Conservation (phyloP, 2,888 invertebrate species). For the Leptinotarsa haldemani region DNA sequence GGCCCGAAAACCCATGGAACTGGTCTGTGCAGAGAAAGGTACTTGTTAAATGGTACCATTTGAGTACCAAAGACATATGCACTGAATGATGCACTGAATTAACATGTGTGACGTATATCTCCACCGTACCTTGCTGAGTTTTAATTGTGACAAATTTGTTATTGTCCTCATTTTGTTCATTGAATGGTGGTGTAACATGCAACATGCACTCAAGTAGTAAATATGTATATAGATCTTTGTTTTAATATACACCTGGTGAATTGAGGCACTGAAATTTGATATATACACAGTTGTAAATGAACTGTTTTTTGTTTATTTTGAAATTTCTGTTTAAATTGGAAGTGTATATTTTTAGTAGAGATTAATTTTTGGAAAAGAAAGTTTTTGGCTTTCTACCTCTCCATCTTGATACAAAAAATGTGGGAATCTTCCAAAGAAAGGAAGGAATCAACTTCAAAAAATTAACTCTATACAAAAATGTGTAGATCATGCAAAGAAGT, state of each 20-base stretch:
- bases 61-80: conserved; percentile 57
- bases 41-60: conserved; percentile 58
- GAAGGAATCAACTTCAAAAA: too few relatives aligned
- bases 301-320: not conserved
- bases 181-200: conserved; percentile 33
- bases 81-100: conserved; percentile 62
- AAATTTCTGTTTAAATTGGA: too few relatives aligned
- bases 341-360: too few relatives aligned
- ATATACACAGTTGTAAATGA: not conserved
- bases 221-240: conserved; percentile 31
- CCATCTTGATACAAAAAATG: too few relatives aligned
- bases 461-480: too few relatives aligned
- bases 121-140: conserved; percentile 18
- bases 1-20: conserved; percentile 65
- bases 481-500: too few relatives aligned
- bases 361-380: too few relatives aligned
- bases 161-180: not conserved
- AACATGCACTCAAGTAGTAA: conserved; percentile 37
- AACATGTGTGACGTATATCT: conserved; percentile 43
- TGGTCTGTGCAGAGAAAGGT: conserved; percentile 70
- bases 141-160: conserved; percentile 19
- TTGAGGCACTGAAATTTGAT: conserved; percentile 6
- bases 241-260: conserved; percentile 4
- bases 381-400: too few relatives aligned
- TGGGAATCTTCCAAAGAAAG: too few relatives aligned